Evolutionary conservation across 92 coral and sea anemone genomes (phyloP), one percentile per base, ranked within the genome.

Genomic region (Actinernus sp.): DNA sequence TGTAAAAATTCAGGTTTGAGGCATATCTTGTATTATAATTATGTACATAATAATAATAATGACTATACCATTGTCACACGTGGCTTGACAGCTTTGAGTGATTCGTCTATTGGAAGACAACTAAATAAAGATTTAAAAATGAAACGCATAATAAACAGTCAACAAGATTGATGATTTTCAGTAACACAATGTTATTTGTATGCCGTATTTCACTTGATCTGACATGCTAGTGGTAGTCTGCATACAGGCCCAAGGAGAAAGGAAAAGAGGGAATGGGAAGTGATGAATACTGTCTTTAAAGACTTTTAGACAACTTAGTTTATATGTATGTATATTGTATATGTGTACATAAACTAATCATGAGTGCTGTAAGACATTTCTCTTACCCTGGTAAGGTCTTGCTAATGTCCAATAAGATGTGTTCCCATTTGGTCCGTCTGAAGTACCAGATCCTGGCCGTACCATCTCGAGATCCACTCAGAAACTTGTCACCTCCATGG

Each of bases 401-500:
- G 36, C 85, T 74, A 40, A 88, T 81, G 45, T 94, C 97, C 32
- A 94, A 43, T 23, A 94, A 54, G 22, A 86, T 61, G 54, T 79
- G 82, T 59, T 91, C 93, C 98, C 98, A 94, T 41, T 82, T 78
- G 4, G 98, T 87, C 39, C 98, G 61, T 38, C 77, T 93, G 21
- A 79, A 94, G 61, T 55, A 94, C 98, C 98, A 94, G 43, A 94
- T 94, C 65, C 98, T 73, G 2, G 98, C 97, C 0, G 97, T 92
- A 14, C 97, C 98, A 64, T 94, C 98, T 73, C 93, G 87, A 30
- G 98, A 94, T 1, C 98, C 98, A 73, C 98, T 94, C 14, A 94
- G 88, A 68, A 94, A 94, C 62, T 92, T 91, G 52, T 94, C 97
- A 23, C 97, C 97, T 26, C 81, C 70, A 48, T 94, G 98, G 55